Evolutionary conservation across 2,113 vertebrate genomes (phyloP).

Genomic region (Thryonomys swinderianus): DNA sequence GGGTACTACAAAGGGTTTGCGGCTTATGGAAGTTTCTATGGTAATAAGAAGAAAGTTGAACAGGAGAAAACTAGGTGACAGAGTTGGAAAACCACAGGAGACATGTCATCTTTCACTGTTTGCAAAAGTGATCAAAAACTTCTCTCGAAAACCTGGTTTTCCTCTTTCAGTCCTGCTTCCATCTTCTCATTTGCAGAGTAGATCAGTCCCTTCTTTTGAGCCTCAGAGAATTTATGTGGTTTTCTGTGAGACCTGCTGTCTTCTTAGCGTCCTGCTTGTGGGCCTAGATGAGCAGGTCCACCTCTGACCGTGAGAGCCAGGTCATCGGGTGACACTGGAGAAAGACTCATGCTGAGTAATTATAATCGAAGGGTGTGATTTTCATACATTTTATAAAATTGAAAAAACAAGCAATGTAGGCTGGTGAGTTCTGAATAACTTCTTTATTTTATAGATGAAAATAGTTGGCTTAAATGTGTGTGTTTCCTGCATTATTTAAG

Average conservation of each 20-base stretch:
- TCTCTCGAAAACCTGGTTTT: not conserved
- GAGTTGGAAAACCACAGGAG: not conserved
- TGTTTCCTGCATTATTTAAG: not conserved
- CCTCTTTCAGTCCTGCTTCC: not conserved
- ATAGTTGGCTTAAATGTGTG: not conserved
- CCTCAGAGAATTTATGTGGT: not conserved
- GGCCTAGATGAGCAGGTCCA: not conserved
- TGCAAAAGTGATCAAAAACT: constrained; percentile 41
- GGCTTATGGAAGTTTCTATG: not conserved
- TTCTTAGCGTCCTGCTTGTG: not conserved
- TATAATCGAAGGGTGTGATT: not conserved
- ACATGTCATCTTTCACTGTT: constrained; percentile 17
- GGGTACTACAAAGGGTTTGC: not conserved
- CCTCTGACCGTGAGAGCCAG: not conserved
- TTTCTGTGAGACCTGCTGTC: not conserved
- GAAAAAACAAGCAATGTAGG: not conserved
- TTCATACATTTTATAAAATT: not conserved
- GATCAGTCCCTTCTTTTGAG: not conserved
- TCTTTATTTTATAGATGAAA: constrained; percentile 26
- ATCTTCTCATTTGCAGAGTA: constrained; percentile 39
- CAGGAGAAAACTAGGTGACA: not conserved
- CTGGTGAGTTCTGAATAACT: not conserved
- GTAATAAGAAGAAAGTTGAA: constrained; percentile 50
- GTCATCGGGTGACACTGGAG: not conserved
- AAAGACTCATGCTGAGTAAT: not conserved